Evolutionary conservation across 2,797 vertebrate species (phyloP).

Genomic region (Hemibagrus guttatus): DNA sequence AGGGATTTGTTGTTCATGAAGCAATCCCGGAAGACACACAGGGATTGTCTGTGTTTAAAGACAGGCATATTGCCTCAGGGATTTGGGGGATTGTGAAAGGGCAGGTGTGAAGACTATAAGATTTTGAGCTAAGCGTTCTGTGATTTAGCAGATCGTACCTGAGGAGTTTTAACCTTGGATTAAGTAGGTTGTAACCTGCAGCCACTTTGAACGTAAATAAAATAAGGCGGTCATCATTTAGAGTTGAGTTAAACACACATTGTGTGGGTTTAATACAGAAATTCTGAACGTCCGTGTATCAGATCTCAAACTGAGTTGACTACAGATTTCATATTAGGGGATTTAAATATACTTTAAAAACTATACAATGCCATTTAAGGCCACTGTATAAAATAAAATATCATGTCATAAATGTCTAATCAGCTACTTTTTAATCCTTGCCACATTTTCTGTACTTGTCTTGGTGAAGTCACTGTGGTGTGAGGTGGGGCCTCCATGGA

Average conservation of each 20-base stretch:
- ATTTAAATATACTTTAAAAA: neutral
- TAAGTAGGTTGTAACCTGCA: slow-evolving; percentile 1
- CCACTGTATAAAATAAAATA: neutral
- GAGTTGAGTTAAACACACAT: neutral
- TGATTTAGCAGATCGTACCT: slow-evolving; percentile 26
- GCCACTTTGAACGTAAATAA: neutral
- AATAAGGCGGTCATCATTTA: neutral
- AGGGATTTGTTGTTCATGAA: slow-evolving; percentile 44
- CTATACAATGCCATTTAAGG: neutral
- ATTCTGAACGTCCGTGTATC: neutral
- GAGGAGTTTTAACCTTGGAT: slow-evolving; percentile 37
- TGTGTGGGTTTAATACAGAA: neutral
- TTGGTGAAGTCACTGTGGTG: too few relatives aligned
- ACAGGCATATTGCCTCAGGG: slow-evolving; percentile 34
- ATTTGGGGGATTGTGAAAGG: slow-evolving; percentile 43
- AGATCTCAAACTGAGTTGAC: neutral
- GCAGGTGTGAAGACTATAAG: slow-evolving; percentile 42
- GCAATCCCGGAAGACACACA: slow-evolving; percentile 13
- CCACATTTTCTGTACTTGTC: too few relatives aligned
- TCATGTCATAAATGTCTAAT: neutral
- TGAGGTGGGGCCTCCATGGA: too few relatives aligned
- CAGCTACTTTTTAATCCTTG: neutral
- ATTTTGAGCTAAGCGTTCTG: slow-evolving; percentile 41
- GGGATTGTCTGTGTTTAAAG: slow-evolving; percentile 36
- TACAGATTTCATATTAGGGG: neutral